Percentiles rank a stretch among this genome's conserved stretches.
phyloP scores from a whole-genome alignment of 2,797 vertebrate species.

The Halcyon leucocephala region DNA sequence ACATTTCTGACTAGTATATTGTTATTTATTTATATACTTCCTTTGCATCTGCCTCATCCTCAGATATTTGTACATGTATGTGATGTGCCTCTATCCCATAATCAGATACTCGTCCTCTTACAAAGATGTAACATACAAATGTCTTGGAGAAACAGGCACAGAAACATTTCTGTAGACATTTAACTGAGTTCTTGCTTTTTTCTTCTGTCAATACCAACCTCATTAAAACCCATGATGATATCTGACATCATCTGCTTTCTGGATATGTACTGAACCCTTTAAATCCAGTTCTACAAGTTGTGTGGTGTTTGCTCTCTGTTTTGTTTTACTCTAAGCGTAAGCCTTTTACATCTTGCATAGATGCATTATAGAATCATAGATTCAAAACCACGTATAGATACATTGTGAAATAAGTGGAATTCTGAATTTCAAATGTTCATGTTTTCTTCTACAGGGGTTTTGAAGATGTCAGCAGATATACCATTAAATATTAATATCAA shows the following conservation, averaged over 20 bases:
- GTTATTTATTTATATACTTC: not conserved
- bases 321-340: not conserved
- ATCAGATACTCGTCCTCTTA: not conserved
- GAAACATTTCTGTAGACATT: not conserved
- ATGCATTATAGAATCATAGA: not conserved
- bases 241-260: not conserved
- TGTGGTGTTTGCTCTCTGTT: not conserved
- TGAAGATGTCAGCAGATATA: slow-evolving; percentile 90
- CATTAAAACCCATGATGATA: not conserved
- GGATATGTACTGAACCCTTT: not conserved
- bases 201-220: not conserved
- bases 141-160: not conserved
- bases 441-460: slow-evolving; percentile 16
- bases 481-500: slow-evolving; percentile 94
- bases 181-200: not conserved
- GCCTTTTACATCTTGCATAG: not conserved
- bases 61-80: not conserved
- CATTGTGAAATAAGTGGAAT: not conserved
- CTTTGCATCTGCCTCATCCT: not conserved
- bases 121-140: not conserved
- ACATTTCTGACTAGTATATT: not conserved
- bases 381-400: not conserved
- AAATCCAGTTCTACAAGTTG: not conserved
- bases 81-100: not conserved
- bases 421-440: not conserved